Conservation (phyloP, 2,113 vertebrate genomes). For the Colinus virginianus region DNA sequence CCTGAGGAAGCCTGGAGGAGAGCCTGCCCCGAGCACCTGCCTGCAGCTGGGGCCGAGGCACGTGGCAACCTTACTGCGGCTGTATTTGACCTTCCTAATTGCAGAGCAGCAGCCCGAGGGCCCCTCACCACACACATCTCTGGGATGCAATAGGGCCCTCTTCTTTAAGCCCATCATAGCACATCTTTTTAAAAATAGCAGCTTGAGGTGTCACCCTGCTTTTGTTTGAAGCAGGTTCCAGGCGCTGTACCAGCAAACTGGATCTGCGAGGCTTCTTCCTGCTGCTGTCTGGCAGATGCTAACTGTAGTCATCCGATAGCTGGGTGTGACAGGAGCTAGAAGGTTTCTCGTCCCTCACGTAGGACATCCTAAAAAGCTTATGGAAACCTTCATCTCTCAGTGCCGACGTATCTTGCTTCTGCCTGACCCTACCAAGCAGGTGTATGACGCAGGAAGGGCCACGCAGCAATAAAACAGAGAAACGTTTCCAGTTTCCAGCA, state of each 20-base stretch:
- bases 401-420: constrained; percentile 41
- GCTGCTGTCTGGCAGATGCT: background rate
- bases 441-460: constrained; percentile 49
- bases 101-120: background rate
- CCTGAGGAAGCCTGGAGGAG: background rate
- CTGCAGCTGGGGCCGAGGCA: background rate
- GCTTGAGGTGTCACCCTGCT: constrained; percentile 46
- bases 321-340: background rate
- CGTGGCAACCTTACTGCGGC: constrained; percentile 58
- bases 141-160: constrained; percentile 50
- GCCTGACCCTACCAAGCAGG: constrained; percentile 53
- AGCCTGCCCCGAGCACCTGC: background rate
- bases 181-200: constrained; percentile 45
- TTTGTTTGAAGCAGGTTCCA: constrained; percentile 39
- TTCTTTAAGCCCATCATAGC: constrained; percentile 48
- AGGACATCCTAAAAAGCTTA: background rate
- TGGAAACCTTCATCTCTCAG: background rate
- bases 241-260: constrained; percentile 49
- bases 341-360: constrained; percentile 30
- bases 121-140: constrained; percentile 29
- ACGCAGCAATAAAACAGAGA: constrained; percentile 65
- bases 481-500: constrained; percentile 46
- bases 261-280: constrained; percentile 13
- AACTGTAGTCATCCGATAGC: background rate
- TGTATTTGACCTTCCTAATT: constrained; percentile 52